These are phyloP conservation scores for Pachyseris speciosa DNA, from an alignment of 64 coral and sea anemone genomes.

Conservation along the genomic window DNA sequence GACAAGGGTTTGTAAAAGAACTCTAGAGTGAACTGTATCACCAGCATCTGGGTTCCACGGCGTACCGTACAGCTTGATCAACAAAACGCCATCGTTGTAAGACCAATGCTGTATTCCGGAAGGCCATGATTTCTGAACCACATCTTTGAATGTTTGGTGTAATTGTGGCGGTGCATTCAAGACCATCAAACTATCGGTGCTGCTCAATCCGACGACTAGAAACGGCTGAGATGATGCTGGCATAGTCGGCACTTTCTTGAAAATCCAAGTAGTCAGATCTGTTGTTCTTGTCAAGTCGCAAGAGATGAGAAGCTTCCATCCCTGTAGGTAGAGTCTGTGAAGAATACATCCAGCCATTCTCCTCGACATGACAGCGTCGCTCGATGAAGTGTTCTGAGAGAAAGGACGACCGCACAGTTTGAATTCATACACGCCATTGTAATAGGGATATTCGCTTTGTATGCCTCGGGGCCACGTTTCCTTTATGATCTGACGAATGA, in stretches of 20 bases:
- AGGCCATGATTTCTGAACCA: conserved; percentile 38
- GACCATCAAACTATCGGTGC: conserved; percentile 58
- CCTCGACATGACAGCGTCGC: background rate
- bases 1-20: conserved; percentile 40
- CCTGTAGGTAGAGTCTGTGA: conserved; percentile 15
- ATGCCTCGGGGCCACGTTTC: conserved; percentile 63
- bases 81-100: background rate
- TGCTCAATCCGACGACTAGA: conserved; percentile 61
- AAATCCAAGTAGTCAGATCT: conserved; percentile 43
- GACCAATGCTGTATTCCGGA: conserved; percentile 59
- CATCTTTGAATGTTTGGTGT: conserved; percentile 29
- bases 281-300: conserved; percentile 27
- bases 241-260: background rate
- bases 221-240: conserved; percentile 6
- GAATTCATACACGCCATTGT: conserved; percentile 1
- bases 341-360: conserved; percentile 45
- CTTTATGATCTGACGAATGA: conserved; percentile 33
- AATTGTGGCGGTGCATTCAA: conserved; percentile 55
- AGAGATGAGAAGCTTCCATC: conserved; percentile 48
- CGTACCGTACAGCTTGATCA: conserved; percentile 62
- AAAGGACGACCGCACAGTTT: conserved; percentile 56
- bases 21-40: conserved; percentile 64
- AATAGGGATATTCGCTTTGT: conserved; percentile 7
- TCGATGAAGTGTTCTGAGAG: background rate
- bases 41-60: conserved; percentile 48